Evolutionary conservation across 2,888 invertebrate genomes (phyloP).

Genomic region (Rhamnusium bicolor): DNA sequence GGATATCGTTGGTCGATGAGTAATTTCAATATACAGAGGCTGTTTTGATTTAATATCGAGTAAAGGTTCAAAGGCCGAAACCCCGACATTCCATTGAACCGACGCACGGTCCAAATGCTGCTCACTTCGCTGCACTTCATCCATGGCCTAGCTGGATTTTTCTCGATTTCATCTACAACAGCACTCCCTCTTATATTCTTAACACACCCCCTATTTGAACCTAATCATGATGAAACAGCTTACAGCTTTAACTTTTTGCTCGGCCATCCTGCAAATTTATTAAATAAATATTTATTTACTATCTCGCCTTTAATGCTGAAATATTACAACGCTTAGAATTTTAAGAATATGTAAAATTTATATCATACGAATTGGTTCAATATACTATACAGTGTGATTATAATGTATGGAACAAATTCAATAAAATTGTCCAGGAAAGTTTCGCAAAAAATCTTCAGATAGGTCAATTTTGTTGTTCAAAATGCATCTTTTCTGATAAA

Average conservation of each 20-base stretch:
- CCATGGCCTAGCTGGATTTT: conserved; percentile 39
- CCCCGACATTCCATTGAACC: conserved; percentile 52
- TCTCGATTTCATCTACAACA: conserved; percentile 23
- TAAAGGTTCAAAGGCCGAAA: conserved; percentile 51
- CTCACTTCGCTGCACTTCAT: conserved; percentile 54
- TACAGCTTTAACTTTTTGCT: conserved; percentile 17
- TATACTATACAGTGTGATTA: too few species aligned
- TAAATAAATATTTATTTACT: not conserved
- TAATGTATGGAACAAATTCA: too few species aligned
- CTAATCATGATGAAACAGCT: conserved; percentile 35
- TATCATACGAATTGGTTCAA: too few species aligned
- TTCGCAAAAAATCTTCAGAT: too few species aligned
- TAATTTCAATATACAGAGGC: conserved; percentile 52
- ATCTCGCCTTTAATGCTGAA: not conserved
- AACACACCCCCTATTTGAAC: conserved; percentile 37
- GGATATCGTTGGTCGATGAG: conserved; percentile 39
- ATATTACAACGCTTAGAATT: not conserved
- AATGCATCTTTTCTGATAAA: too few species aligned
- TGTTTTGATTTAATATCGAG: conserved; percentile 58
- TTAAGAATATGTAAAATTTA: too few species aligned
- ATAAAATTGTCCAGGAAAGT: too few species aligned
- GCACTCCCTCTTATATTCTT: conserved; percentile 27
- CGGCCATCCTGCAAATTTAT: conserved; percentile 7
- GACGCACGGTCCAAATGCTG: conserved; percentile 46
- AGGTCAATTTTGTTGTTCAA: too few species aligned